These are phyloP conservation scores for Drosophila tropicalis DNA, from an alignment of 1,140 invertebrate genomes.

Conservation along the genomic window DNA sequence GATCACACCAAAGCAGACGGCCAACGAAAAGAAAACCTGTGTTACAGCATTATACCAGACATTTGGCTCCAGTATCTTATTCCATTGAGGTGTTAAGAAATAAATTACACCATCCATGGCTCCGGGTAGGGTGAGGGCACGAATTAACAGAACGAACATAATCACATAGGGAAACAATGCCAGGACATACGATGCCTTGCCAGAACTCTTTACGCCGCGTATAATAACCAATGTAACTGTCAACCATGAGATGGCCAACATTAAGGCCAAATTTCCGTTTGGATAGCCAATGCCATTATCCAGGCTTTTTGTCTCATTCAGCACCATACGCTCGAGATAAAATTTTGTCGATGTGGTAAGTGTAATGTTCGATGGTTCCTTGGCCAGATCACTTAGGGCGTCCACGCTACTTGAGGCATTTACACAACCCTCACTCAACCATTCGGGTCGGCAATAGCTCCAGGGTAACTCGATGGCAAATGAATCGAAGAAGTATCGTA, in stretches of 20 bases:
- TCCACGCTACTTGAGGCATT: slow-evolving; percentile 12
- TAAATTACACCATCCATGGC: slow-evolving; percentile 90
- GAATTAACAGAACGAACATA: slow-evolving; percentile 89
- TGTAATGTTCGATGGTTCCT: neutral
- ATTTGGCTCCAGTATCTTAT: slow-evolving; percentile 87
- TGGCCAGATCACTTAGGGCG: no score
- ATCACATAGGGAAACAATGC: slow-evolving; percentile 94
- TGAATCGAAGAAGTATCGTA: slow-evolving; percentile 88
- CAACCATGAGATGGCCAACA: slow-evolving; percentile 84
- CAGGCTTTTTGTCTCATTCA: slow-evolving; percentile 87
- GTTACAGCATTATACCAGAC: slow-evolving; percentile 93
- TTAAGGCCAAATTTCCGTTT: slow-evolving; percentile 89
- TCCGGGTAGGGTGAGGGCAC: slow-evolving; percentile 90
- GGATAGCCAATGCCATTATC: slow-evolving; percentile 89
- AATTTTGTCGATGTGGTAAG: slow-evolving; percentile 43
- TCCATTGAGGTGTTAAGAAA: slow-evolving; percentile 89
- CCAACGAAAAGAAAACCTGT: slow-evolving; percentile 85
- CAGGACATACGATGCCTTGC: slow-evolving; percentile 92
- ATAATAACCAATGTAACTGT: slow-evolving; percentile 89
- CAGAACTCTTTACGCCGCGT: slow-evolving; percentile 89
- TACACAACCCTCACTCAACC: slow-evolving; percentile 79
- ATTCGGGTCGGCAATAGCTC: slow-evolving; percentile 86
- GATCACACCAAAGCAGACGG: slow-evolving; percentile 92
- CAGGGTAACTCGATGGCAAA: slow-evolving; percentile 86
- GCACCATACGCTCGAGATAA: slow-evolving; percentile 85